Base-by-base conservation (phyloP, 2,113 vertebrate species). In the Cyprinus carpio region DNA sequence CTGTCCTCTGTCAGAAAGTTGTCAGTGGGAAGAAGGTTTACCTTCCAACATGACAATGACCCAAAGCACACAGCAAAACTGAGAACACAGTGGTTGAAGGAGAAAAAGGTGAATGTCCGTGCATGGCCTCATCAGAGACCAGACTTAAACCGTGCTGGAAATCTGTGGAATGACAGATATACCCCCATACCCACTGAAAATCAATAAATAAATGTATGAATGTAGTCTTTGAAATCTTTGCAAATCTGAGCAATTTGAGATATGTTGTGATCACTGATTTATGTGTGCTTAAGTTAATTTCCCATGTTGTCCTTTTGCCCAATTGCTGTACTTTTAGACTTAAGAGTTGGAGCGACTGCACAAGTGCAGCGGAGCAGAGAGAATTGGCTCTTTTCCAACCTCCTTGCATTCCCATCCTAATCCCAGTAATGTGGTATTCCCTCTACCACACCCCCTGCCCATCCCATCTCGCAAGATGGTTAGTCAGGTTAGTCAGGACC, bases 351-450 rank as follows among this genome's bases (percentile, higher is more conserved):
- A 86, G 64, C 29, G 75, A 69, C 67, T 76, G 56, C 76, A 87
- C 82, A 83, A 69, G 86, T 90, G 82, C 85, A 87, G 71, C n/a
- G 6, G 71, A 84, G 83, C 87, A 83, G 69, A 83, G 64, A 82
- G 58, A 80, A 86, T 81, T 29, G 29, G 60, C 67, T 82, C 46
- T 31, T 85, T 71, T 40, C 49, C 31, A 15, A 76, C 58, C 15
- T 74, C 60, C 34, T 81, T 37, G 37, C 56, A 76, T 81, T 81
- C 86, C 75, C 54, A 65, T 20, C 31, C 58, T 87, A 87, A 88
- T 87, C 87, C 85, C 64, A 15, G 40, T 23, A 65, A 27, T 80
- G 65, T 18, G 60, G 37, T 8, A 78, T 67, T 88, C 84, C 84
- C 46, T 49, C 27, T 79, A 71, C 54, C 27, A 49, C 29, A 23